phyloP scores from a whole-genome alignment of 1,140 invertebrate genomes.

The Dryas iulia region DNA sequence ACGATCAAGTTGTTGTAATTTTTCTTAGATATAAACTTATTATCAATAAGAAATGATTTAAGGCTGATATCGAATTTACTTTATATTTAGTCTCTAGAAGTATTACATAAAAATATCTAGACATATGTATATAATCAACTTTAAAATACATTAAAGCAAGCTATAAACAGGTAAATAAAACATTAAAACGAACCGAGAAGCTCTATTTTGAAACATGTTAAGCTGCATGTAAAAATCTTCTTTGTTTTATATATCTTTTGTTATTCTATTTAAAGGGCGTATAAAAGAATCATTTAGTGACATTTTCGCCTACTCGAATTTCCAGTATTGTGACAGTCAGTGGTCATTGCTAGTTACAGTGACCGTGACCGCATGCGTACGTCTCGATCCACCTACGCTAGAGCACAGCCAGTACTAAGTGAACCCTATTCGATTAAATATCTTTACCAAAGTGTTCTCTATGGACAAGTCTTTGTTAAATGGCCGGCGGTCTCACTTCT shows the following conservation, averaged over 20 bases:
- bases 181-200: background rate
- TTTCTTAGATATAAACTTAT: too few species aligned
- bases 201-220: background rate
- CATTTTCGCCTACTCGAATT: constrained; percentile 31
- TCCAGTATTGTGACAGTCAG: constrained; percentile 40
- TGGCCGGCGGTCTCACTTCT: constrained; percentile 41
- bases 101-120: too few species aligned
- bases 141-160: too few species aligned
- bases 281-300: constrained; percentile 23
- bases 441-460: constrained; percentile 22
- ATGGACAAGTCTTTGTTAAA: constrained; percentile 34
- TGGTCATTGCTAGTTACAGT: constrained; percentile 48
- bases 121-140: too few species aligned
- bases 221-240: background rate
- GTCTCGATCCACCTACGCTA: constrained; percentile 57
- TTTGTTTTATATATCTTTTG: background rate
- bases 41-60: too few species aligned
- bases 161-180: background rate
- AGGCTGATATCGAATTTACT: too few species aligned
- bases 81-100: too few species aligned
- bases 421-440: constrained; percentile 38
- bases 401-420: constrained; percentile 33
- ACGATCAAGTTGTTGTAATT: too few species aligned
- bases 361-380: constrained; percentile 52
- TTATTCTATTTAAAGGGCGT: background rate